A percentile compares a stretch with the other conserved stretches of the same genome.
phyloP scores from a whole-genome alignment of 2,797 vertebrate genomes.

The Hyperoplus lanceolatus region DNA sequence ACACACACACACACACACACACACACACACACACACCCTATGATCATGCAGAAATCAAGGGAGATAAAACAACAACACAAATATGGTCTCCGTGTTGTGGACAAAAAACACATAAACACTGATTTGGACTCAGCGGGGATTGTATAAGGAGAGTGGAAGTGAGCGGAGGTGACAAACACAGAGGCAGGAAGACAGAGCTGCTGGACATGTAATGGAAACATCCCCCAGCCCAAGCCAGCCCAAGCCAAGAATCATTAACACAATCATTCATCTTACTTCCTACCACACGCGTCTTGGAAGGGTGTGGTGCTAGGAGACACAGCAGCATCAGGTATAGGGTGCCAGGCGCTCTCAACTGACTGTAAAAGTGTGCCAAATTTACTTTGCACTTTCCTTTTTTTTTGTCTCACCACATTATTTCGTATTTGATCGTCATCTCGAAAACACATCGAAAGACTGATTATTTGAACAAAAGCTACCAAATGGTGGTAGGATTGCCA shows the following conservation, averaged over 20 bases:
- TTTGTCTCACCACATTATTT: neutral
- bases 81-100: slow-evolving; percentile 20
- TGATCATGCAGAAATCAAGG: slow-evolving; percentile 30
- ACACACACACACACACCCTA: neutral
- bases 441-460: neutral
- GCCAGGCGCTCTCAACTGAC: neutral
- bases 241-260: slow-evolving; percentile 39
- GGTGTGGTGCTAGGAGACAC: slow-evolving; percentile 21
- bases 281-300: slow-evolving; percentile 17
- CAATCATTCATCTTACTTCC: slow-evolving; percentile 50
- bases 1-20: slow-evolving; percentile 14
- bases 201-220: slow-evolving; percentile 60
- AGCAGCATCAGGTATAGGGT: slow-evolving; percentile 16
- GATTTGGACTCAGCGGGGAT: slow-evolving; percentile 8
- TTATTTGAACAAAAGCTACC: neutral
- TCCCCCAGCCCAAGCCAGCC: neutral
- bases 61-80: slow-evolving; percentile 20
- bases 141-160: slow-evolving; percentile 45
- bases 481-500: neutral
- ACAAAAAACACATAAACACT: slow-evolving; percentile 42
- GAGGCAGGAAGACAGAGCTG: slow-evolving; percentile 62
- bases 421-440: neutral
- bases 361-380: neutral
- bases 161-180: slow-evolving; percentile 40
- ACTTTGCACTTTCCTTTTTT: neutral